These are phyloP conservation scores for Lithobates pipiens DNA, from an alignment of 2,797 vertebrate genomes.

Conservation along the genomic window DNA sequence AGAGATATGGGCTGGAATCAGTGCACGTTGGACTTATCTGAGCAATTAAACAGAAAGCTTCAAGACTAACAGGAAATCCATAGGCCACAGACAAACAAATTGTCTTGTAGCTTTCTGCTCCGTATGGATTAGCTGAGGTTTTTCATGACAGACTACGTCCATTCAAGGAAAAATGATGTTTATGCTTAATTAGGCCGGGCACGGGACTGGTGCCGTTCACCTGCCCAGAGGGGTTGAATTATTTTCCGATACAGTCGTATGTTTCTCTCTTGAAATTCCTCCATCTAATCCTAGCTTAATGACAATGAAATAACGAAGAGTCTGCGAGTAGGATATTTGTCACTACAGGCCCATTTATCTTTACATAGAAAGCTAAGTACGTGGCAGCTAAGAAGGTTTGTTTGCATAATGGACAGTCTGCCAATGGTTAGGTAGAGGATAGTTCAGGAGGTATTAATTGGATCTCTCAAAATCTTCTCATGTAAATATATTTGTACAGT, in stretches of 20 bases:
- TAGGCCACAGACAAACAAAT: slow-evolving; percentile 60
- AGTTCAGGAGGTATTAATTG: neutral
- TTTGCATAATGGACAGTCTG: neutral
- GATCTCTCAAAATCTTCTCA: neutral
- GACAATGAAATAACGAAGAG: slow-evolving; percentile 20
- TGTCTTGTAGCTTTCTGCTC: slow-evolving; percentile 61
- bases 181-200: slow-evolving; percentile 42
- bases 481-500: neutral
- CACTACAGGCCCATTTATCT: slow-evolving; percentile 13
- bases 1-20: slow-evolving; percentile 48
- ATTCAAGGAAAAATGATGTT: slow-evolving; percentile 55
- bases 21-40: slow-evolving; percentile 56
- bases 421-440: neutral
- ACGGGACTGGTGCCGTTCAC: slow-evolving; percentile 30
- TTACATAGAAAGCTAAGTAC: neutral
- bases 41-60: slow-evolving; percentile 57
- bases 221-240: slow-evolving; percentile 6
- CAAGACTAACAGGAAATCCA: slow-evolving; percentile 55
- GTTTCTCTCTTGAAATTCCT: slow-evolving; percentile 1
- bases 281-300: slow-evolving; percentile 37
- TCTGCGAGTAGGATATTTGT: slow-evolving; percentile 17
- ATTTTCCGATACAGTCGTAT: slow-evolving; percentile 20
- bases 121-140: slow-evolving; percentile 62
- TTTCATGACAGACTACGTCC: slow-evolving; percentile 59
- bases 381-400: neutral